Conservation (phyloP, 2,113 vertebrate genomes). For the Merops nubicus region DNA sequence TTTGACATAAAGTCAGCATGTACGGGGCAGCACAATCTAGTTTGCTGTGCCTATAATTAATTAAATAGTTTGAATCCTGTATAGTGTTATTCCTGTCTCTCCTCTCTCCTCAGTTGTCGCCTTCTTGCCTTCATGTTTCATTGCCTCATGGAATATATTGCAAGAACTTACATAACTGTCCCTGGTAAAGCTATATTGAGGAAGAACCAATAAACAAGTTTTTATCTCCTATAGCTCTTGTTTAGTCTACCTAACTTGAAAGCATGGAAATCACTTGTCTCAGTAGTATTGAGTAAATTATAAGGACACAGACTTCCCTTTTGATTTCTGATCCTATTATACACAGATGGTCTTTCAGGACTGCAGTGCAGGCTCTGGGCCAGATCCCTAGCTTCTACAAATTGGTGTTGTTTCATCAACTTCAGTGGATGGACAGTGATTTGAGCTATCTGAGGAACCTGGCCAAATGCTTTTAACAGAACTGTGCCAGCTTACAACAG, state of each 20-base stretch:
- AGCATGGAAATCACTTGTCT: not conserved
- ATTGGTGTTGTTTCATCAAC: not conserved
- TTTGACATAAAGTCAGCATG: not conserved
- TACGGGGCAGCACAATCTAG: not conserved
- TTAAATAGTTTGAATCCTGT: not conserved
- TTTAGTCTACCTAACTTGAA: slow-evolving; percentile 34
- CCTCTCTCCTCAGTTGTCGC: not conserved
- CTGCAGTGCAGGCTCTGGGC: not conserved
- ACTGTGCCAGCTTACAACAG: not conserved
- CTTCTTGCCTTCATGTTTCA: not conserved
- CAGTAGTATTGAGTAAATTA: not conserved
- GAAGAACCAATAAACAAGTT: not conserved
- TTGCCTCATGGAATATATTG: not conserved
- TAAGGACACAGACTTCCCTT: not conserved
- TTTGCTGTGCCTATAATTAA: not conserved
- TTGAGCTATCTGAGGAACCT: not conserved
- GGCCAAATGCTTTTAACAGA: not conserved
- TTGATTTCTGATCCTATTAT: not conserved
- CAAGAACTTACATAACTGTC: not conserved
- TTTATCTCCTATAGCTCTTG: not conserved
- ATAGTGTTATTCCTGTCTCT: not conserved
- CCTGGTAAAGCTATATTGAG: not conserved
- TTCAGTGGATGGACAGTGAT: not conserved
- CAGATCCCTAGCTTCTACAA: not conserved
- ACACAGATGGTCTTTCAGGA: not conserved